These are phyloP conservation scores for Diabrotica virgifera DNA, from an alignment of 1,140 invertebrate genomes.

Conservation along the genomic window DNA sequence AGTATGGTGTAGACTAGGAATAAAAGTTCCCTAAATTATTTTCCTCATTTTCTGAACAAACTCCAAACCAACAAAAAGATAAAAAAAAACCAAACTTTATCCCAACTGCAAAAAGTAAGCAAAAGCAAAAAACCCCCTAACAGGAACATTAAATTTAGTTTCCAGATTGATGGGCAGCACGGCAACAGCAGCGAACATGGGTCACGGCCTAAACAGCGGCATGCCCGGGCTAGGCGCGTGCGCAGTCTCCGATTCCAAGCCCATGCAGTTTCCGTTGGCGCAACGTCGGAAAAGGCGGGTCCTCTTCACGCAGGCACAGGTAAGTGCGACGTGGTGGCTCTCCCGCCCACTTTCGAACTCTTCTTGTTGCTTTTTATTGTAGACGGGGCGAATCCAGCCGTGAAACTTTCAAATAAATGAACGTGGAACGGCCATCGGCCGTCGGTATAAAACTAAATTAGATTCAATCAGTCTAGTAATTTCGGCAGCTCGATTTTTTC, in stretches of 20 bases:
- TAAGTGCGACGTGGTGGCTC: constrained; percentile 42
- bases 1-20: too few species aligned
- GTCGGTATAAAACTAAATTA: neutral
- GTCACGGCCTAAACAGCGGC: constrained; percentile 81
- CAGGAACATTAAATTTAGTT: constrained; percentile 56
- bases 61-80: neutral
- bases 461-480: too few species aligned
- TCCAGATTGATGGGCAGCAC: constrained; percentile 83
- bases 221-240: constrained; percentile 74
- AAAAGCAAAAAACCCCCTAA: neutral
- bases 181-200: constrained; percentile 71
- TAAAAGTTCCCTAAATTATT: too few species aligned
- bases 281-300: constrained; percentile 92
- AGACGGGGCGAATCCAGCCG: neutral
- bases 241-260: constrained; percentile 76
- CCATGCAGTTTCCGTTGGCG: constrained; percentile 87
- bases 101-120: neutral
- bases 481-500: too few species aligned
- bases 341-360: constrained; percentile 16
- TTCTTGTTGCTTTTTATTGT: neutral
- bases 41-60: too few species aligned
- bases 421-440: neutral
- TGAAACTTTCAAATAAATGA: neutral
- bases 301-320: constrained; percentile 96
- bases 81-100: neutral